Base-by-base conservation (phyloP, 2,888 invertebrate genomes). In the Zygothrica quintamaculata region DNA sequence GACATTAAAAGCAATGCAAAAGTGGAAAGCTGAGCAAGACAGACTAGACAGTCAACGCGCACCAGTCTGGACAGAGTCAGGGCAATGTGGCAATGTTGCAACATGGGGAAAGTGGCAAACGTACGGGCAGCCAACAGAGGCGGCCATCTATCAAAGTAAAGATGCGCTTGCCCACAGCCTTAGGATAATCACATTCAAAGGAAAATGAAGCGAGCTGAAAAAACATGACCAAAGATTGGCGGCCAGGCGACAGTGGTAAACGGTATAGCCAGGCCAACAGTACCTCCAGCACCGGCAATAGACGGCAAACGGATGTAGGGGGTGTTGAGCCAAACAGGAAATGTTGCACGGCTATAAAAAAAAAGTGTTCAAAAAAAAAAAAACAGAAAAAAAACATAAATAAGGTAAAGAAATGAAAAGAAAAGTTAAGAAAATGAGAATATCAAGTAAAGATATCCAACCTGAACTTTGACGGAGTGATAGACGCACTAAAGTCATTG, bases 151-250 rank as follows among this genome's bases (percentile, higher is more conserved):
- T 81, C 87, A 80, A 80, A 86, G 84, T 72, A 73, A 77, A 78
- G 81, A 76, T 77, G 74, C 68, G 76, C 66, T 66, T 70, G 61
- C 55, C 82, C 79, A 79, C 68, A 72, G 80, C 82, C 82, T 81
- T 66, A 62, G 87, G 82, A 85, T 82, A 87, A 82, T 87, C 87
- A 81, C 82, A 82, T 85, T 81, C 80, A 81, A 81, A 80, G 81
- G 71, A 81, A 74, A 86, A 68, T 80, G 87, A 81, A 86, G 87
- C 80, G 77, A 71, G 67, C 77, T 84, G 68, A 68, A 80, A 86
- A 80, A 81, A 86, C 84, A 85, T 65, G 68, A 44, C 42, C 65
- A 46, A 74, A 67, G 73, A 82, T 84, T 72, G 75, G 25, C 34
- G 26, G 6, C 58, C 33, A 55, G 18, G 25, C n/a, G 29, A 12